phyloP scores from a whole-genome alignment of 2,113 vertebrate genomes.

The Equus przewalskii region DNA sequence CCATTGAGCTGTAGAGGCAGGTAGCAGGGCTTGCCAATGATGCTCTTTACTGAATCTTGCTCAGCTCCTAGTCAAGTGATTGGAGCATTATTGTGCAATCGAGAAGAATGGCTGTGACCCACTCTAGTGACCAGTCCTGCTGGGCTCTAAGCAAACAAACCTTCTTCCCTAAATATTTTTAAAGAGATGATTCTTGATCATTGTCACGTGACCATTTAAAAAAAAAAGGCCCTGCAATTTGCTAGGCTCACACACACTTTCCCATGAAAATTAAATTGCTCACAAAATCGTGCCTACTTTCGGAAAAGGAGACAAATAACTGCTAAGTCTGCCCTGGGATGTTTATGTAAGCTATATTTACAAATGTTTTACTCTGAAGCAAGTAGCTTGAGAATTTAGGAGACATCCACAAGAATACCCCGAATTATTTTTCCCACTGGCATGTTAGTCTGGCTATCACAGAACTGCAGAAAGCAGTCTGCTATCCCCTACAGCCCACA shows the following conservation, averaged over 20 bases:
- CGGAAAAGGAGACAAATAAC: constrained; percentile 1
- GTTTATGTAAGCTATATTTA: constrained; percentile 49
- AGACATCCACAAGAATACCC: neutral
- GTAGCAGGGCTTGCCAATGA: neutral
- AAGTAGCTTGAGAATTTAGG: neutral
- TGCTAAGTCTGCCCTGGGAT: neutral
- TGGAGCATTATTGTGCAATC: neutral
- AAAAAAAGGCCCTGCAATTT: neutral
- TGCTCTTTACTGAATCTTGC: neutral
- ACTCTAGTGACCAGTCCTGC: neutral
- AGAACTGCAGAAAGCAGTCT: constrained; percentile 39
- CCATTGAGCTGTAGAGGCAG: neutral
- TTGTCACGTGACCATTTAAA: neutral
- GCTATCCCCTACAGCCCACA: neutral
- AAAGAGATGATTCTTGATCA: neutral
- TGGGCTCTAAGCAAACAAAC: neutral
- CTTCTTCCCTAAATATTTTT: neutral
- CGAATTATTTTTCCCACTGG: neutral
- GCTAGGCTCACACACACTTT: neutral
- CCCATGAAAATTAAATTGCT: neutral
- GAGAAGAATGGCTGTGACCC: neutral
- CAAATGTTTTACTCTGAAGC: constrained; percentile 16
- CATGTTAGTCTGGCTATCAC: neutral
- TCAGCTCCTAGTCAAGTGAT: neutral
- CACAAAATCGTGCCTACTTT: constrained; percentile 1